Evolutionary conservation across 2,888 invertebrate genomes (phyloP).

Genomic region (Acanthosepion pharaonis): DNA sequence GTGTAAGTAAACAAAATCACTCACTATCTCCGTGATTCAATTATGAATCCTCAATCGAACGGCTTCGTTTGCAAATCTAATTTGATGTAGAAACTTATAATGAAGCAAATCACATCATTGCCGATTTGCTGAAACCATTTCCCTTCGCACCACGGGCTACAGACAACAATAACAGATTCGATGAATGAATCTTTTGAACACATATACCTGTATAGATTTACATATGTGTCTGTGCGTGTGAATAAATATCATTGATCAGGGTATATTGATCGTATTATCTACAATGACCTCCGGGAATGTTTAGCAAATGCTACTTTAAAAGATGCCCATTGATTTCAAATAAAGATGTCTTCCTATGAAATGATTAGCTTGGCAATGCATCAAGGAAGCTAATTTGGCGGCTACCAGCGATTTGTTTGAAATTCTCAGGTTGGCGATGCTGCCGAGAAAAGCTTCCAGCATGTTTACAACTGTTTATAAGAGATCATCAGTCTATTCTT

Average conservation of each 20-base stretch:
- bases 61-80: neutral
- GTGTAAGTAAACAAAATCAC: conserved; percentile 3
- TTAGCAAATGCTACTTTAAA: neutral
- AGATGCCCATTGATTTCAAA: conserved; percentile 2
- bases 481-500: too few relatives aligned
- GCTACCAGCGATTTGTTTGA: neutral
- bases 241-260: neutral
- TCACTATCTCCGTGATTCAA: neutral
- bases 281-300: neutral
- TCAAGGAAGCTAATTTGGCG: neutral
- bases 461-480: too few relatives aligned
- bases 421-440: neutral
- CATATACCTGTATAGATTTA: neutral
- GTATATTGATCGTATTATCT: conserved; percentile 21
- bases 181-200: conserved; percentile 1
- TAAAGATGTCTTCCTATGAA: neutral
- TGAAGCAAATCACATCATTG: neutral
- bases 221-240: neutral
- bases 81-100: neutral
- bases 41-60: neutral
- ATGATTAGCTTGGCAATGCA: neutral
- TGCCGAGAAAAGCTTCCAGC: too few relatives aligned
- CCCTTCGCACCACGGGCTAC: neutral
- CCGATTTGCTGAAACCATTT: neutral
- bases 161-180: conserved; percentile 15